Percentiles rank a stretch among this genome's conserved stretches.
Evolutionary conservation across 2,113 vertebrate species (phyloP).

Genomic region (Rousettus leschenaultii): DNA sequence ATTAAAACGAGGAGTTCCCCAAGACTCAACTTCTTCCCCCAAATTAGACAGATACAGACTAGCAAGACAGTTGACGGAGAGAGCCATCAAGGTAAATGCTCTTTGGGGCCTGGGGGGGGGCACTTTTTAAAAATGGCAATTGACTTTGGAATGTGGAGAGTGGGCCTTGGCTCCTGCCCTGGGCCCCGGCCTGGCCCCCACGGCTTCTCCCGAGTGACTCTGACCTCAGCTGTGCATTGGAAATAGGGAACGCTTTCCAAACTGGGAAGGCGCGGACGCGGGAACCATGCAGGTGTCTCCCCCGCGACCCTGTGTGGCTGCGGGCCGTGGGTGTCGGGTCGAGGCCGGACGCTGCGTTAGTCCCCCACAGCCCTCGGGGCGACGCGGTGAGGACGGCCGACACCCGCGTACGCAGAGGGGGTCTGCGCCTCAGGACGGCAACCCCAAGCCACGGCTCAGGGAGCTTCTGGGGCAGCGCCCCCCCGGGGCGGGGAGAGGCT

Average conservation of each 20-base stretch:
- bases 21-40: constrained; percentile 44
- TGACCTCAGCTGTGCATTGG: not conserved
- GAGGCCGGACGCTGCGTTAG: fast-evolving
- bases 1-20: constrained; percentile 27
- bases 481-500: too few relatives aligned
- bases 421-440: not conserved
- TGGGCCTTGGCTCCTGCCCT: not conserved
- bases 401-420: not conserved
- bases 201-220: not conserved
- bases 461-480: not conserved
- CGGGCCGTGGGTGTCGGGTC: too few relatives aligned
- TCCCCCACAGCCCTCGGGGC: fast-evolving
- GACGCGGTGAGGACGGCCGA: fast-evolving
- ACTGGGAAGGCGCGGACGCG: fast-evolving
- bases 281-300: fast-evolving
- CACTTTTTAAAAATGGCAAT: not conserved
- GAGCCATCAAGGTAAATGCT: constrained; percentile 69
- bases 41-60: constrained; percentile 72
- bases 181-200: not conserved
- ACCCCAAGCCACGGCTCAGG: too few relatives aligned
- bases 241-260: not conserved
- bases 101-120: fast-evolving
- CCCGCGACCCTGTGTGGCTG: fast-evolving
- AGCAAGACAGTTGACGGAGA: constrained; percentile 70
- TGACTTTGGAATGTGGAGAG: not conserved